Conservation (phyloP, 1,140 invertebrate genomes). For the Asbolus verrucosus region DNA sequence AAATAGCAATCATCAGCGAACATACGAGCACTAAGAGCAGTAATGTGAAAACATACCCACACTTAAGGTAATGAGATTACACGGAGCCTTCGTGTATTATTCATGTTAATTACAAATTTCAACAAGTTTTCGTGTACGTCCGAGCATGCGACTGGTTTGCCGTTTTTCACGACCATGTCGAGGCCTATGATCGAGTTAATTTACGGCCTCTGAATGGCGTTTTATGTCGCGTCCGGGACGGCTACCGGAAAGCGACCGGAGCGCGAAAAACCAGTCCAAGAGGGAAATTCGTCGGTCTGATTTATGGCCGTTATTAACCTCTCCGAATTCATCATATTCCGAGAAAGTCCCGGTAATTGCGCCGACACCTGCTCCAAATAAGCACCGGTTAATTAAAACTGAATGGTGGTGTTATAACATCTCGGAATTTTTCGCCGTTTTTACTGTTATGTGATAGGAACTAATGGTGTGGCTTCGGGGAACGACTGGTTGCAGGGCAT, state of each 20-base stretch:
- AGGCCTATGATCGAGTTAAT: conserved; percentile 27
- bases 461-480: conserved; percentile 25
- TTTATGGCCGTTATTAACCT: conserved; percentile 35
- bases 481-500: conserved; percentile 41
- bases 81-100: conserved; percentile 32
- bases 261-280: conserved; percentile 3
- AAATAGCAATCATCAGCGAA: conserved; percentile 32
- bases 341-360: too few species aligned
- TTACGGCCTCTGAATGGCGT: conserved; percentile 14
- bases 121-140: conserved; percentile 37
- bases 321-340: not conserved
- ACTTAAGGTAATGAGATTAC: conserved; percentile 37
- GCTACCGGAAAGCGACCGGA: conserved; percentile 3
- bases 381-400: conserved; percentile 18
- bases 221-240: conserved; percentile 34
- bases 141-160: conserved; percentile 7
- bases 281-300: conserved; percentile 1
- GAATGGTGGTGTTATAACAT: not conserved
- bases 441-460: conserved; percentile 19
- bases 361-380: not conserved
- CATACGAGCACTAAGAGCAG: conserved; percentile 19
- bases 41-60: conserved; percentile 28
- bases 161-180: conserved; percentile 29
- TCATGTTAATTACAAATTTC: conserved; percentile 47
- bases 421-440: conserved; percentile 2